Percentiles rank a stretch among this genome's conserved stretches.
phyloP scores from a whole-genome alignment of 2,113 vertebrate genomes.

The Pedionomus torquatus region DNA sequence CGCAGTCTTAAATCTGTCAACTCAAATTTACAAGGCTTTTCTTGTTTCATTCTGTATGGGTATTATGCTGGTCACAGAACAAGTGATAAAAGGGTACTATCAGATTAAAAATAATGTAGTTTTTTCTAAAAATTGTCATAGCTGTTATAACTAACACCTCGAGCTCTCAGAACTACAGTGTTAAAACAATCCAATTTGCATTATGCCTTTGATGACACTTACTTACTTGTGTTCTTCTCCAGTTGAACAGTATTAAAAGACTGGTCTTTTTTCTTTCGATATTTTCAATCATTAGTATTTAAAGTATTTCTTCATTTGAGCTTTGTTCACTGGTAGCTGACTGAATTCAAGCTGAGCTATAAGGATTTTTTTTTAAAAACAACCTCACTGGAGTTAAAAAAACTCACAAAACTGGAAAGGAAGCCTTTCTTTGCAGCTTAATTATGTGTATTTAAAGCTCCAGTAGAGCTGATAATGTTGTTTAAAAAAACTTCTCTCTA shows the following conservation, averaged over 20 bases:
- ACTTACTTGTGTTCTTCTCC: background rate
- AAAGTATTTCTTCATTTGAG: slow-evolving; percentile 17
- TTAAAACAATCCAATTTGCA: slow-evolving; percentile 35
- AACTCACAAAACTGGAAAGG: background rate
- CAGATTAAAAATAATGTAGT: slow-evolving; percentile 14
- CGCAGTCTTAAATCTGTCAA: background rate
- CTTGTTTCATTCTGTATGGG: background rate
- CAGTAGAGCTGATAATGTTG: slow-evolving; percentile 43
- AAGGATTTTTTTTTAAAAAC: slow-evolving; percentile 1
- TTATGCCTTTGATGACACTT: slow-evolving; percentile 37
- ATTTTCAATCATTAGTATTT: slow-evolving; percentile 20
- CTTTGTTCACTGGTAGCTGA: background rate
- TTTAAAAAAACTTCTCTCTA: slow-evolving; percentile 42
- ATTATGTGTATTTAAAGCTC: slow-evolving; percentile 60
- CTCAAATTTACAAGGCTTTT: background rate
- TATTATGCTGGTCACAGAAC: slow-evolving; percentile 5
- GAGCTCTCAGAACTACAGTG: background rate
- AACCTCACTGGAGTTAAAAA: background rate
- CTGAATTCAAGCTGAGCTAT: slow-evolving; percentile 17
- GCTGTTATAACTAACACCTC: slow-evolving; percentile 44
- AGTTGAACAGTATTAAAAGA: background rate
- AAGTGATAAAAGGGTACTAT: slow-evolving; percentile 22
- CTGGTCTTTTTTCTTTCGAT: background rate
- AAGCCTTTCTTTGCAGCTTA: slow-evolving; percentile 28
- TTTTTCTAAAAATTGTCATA: slow-evolving; percentile 8